phyloP scores from a whole-genome alignment of 2,888 invertebrate genomes.

The Drosophila greeni region DNA sequence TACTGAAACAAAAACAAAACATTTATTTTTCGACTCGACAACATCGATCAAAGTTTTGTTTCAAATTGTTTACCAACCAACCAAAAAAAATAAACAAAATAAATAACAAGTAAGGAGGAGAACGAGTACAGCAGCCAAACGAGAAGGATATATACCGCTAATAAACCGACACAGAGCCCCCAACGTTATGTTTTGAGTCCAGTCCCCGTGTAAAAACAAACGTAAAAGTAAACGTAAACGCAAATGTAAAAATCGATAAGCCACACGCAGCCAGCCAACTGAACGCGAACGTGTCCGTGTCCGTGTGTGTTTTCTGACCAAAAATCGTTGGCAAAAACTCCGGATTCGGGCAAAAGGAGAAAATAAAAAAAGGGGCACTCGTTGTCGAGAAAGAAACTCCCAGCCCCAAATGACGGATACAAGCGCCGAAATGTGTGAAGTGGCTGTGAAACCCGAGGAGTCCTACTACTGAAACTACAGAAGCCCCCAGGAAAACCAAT shows the following conservation, averaged over 20 bases:
- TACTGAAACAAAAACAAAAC: conserved; percentile 49
- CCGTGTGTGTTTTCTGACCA: conserved; percentile 53
- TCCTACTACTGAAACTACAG: conserved; percentile 49
- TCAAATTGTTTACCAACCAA: conserved; percentile 37
- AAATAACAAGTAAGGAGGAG: conserved; percentile 10
- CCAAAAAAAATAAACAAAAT: conserved; percentile 22
- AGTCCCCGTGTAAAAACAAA: conserved; percentile 62
- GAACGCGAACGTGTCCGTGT: conserved; percentile 39
- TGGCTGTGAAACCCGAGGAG: conserved; percentile 69
- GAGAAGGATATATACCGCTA: conserved; percentile 23
- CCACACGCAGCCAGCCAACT: conserved; percentile 71
- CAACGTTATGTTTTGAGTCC: conserved; percentile 63
- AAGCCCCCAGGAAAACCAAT: conserved; percentile 22
- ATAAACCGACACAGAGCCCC: conserved; percentile 18
- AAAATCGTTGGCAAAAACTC: conserved; percentile 45
- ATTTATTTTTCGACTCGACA: conserved; percentile 44
- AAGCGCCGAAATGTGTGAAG: conserved; percentile 67
- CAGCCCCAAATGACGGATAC: conserved; percentile 42
- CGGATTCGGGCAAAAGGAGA: conserved; percentile 23
- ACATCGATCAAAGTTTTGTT: conserved; percentile 41
- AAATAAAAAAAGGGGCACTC: conserved; percentile 14
- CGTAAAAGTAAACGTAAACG: conserved; percentile 47
- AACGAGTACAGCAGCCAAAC: conserved; percentile 33
- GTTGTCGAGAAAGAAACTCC: conserved; percentile 35
- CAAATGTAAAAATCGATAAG: conserved; percentile 73